Percentiles rank a stretch among this genome's conserved stretches.
These are phyloP conservation scores for Rutilus rutilus DNA, from an alignment of 2,113 vertebrate genomes.

Conservation along the genomic window DNA sequence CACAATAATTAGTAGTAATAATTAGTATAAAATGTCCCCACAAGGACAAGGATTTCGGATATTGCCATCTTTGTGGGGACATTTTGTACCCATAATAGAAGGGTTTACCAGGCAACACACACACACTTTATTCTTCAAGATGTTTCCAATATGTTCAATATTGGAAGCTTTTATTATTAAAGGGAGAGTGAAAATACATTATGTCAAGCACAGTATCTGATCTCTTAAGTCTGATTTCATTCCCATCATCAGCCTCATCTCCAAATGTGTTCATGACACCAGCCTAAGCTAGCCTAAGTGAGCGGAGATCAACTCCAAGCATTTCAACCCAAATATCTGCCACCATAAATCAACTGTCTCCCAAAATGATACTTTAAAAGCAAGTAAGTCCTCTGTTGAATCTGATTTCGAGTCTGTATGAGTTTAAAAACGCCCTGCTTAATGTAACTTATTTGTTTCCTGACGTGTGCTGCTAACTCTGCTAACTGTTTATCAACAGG, in stretches of 20 bases:
- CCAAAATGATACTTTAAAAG: background rate
- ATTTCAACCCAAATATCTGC: background rate
- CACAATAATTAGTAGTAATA: background rate
- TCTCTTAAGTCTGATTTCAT: background rate
- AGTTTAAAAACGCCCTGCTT: background rate
- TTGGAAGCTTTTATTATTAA: background rate
- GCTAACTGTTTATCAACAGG: conserved; percentile 23
- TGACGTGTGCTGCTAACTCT: conserved; percentile 19
- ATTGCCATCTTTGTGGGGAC: too few species aligned
- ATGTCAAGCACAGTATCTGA: background rate
- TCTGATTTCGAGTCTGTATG: background rate
- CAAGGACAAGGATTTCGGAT: background rate
- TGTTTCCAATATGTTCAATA: background rate
- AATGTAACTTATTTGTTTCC: background rate
- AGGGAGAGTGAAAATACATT: background rate
- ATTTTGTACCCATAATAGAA: too few species aligned
- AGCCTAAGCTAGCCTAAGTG: background rate
- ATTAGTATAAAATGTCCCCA: background rate
- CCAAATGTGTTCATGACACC: background rate
- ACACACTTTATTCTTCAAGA: background rate
- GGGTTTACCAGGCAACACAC: too few species aligned
- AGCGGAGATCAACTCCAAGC: background rate
- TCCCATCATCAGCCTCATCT: background rate
- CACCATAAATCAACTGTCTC: background rate
- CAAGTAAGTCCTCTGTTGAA: background rate